Evolutionary conservation across 1,140 invertebrate species (phyloP), one percentile per base, ranked within the genome.

Genomic region (Riptortus pedestris): DNA sequence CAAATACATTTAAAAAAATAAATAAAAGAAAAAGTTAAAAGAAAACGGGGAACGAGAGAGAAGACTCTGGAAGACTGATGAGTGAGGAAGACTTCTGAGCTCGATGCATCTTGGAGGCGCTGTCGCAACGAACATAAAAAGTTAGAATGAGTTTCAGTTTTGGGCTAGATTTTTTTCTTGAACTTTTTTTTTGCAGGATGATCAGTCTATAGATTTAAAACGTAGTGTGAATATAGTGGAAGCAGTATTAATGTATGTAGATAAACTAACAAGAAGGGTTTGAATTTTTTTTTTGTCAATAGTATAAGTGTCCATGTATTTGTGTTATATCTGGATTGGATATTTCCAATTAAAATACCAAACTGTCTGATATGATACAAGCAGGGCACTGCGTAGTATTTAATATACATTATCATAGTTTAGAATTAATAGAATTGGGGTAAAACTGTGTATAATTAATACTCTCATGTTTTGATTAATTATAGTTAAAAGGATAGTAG

Each of bases 111-210:
- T 45, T 22, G 22, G 1, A n/a, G 16, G 43, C 24, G 38, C 60
- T 3, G 27, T 43, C 24, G 12, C 60, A 24, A 48, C 5, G n/a
- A n/a, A n/a, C 11, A 2, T 11, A 43, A 31, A 62, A 62, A 47
- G 33, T 62, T 47, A 47, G n/a, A 62, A 62, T 62, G 60, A 47
- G 60, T 62, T 47, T 62, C 60, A 11, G 60, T 62, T 62, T 62
- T 62, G 31, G 60, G 60, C 43, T 62, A 62, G 60, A 45, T 43
- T 24, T 43, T 62, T 60, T 62, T 2, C 24, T 22, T 5, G n/a
- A 43, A 26, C n/a, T 62, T 62, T 48, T 61, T 27, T 27, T 27
- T 26, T 62, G 43, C 60, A 62, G 60, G 45, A 47, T 47, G 45
- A 47, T n/a, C 22, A n/a, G 18, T 47, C 18, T 45, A 45, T 2